These are phyloP conservation scores for Piprites chloris DNA, from an alignment of 2,113 vertebrate species.

Conservation along the genomic window DNA sequence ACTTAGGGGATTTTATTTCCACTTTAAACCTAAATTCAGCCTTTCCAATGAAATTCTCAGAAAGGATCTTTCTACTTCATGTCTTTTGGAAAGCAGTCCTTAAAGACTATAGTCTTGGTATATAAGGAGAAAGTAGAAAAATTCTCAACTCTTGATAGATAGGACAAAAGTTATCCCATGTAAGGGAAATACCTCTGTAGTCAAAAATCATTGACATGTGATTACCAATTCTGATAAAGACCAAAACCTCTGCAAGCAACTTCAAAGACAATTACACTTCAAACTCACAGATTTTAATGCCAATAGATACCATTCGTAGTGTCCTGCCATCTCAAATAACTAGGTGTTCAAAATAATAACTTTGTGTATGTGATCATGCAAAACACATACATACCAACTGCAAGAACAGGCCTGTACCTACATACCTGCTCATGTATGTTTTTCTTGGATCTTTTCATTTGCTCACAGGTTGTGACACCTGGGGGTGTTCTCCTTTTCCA, in stretches of 20 bases:
- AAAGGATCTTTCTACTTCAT: background rate
- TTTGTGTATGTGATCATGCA: background rate
- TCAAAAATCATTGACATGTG: background rate
- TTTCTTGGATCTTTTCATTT: background rate
- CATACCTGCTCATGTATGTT: background rate
- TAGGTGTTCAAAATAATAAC: background rate
- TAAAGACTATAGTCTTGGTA: background rate
- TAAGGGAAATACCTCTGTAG: background rate
- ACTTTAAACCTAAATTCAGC: background rate
- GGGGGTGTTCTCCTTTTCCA: background rate
- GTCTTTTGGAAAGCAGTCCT: background rate
- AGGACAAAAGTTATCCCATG: background rate
- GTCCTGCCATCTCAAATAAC: background rate
- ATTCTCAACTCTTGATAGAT: background rate
- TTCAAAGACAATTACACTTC: background rate
- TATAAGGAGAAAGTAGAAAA: background rate
- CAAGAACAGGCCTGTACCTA: background rate
- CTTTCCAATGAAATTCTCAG: background rate
- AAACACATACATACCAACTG: background rate
- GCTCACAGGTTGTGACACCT: background rate
- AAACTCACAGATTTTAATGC: background rate
- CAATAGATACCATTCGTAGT: background rate
- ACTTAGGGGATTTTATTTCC: background rate
- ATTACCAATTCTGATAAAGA: background rate
- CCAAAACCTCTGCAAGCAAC: background rate